Evolutionary conservation across 2,113 vertebrate species (phyloP), one percentile per base, ranked within the genome.

Genomic region (Pluvianellus socialis): DNA sequence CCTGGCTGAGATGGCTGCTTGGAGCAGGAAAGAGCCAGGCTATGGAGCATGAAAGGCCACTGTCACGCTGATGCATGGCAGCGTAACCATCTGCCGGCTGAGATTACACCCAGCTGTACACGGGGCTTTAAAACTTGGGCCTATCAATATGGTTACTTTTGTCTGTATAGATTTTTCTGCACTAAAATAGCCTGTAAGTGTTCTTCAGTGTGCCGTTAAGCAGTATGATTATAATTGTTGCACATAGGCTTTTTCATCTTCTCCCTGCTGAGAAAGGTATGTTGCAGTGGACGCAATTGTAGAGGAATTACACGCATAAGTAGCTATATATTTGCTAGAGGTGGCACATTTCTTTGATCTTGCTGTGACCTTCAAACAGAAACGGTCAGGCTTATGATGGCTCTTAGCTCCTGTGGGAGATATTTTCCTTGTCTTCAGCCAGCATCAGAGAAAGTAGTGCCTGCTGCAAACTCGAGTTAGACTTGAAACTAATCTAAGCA

Each of bases 361-460:
- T 62, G 24, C 66, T 62, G 28, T 92, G 92, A 79, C 71, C 75
- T 96, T 92, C 70, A 84, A 44, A 66, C 38, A 84, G 89, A 70
- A 84, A 21, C 14, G 15, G 55, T 56, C 35, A 30, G 26, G 42
- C 35, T 87, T 79, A 20, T 2, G 45, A 33, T 42, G n/a, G 52
- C 38, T 81, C 27, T 81, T 67, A 11, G 18, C 49, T 79, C 38
- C 40, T 32, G 15, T 45, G 65, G 30, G 76, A 79, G 32, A 14
- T 30, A 49, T 42, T 92, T 91, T 62, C 65, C 38, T 81, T 0
- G 0, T 87, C 70, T 71, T 89, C 68, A 81, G 63, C 38, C 50
- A 80, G 42, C 63, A 56, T 14, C 42, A 74, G 53, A 66, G 59
- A 73, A 89, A 71, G 63, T 8, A 17, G 38, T 12, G 10, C 61